Base-by-base conservation (phyloP, 2,113 vertebrate species). In the Australoheros scitulus region DNA sequence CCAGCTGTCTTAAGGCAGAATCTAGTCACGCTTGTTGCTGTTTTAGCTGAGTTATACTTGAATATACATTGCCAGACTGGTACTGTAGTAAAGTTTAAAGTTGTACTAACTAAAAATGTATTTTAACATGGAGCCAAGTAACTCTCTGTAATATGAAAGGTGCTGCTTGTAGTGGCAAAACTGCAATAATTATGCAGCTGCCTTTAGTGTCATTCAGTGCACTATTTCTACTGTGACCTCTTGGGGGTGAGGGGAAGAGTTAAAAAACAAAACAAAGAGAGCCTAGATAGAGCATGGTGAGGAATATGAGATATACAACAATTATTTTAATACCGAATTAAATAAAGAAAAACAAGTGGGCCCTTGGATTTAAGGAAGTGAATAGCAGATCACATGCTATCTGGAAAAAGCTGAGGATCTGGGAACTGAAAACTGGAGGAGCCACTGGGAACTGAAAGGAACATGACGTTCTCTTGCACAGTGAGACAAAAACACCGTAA, bases 401-500 rank as follows among this genome's bases (percentile, higher is more conserved):
- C 63, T 59, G 47, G 11, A 80, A 81, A 87, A 81, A 29, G 24
- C 36, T 56, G 36, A 57, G 29, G 68, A 72, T 52, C 26, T 72
- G 26, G n/a, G n/a, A n/a, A n/a, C n/a, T n/a, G n/a, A n/a, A n/a
- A n/a, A n/a, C n/a, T n/a, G n/a, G n/a, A 55, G 68, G 68, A 72
- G 47, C 47, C 2, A 2, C 68, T 72, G 68, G 32, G 18, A 72
- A 72, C 47, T 55, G 26, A 72, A 72, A 72, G 11, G 1, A 59
- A 64, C 65, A 11, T 10, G 61, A 75, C 15, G 11, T 83, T 82
- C 76, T 70, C 43, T 77, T 50, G 24, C 83, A 65, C 61, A 59
- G 72, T 11, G 43, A 85, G 81, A 83, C 3, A 22, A 87, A 88
- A 89, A 84, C 80, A 89, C 15, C 50, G 59, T 22, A 88, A 88